A percentile compares a stretch with the other conserved stretches of the same genome.
These are phyloP conservation scores for Gortyna flavago DNA, from an alignment of 2,888 invertebrate species.

Conservation along the genomic window DNA sequence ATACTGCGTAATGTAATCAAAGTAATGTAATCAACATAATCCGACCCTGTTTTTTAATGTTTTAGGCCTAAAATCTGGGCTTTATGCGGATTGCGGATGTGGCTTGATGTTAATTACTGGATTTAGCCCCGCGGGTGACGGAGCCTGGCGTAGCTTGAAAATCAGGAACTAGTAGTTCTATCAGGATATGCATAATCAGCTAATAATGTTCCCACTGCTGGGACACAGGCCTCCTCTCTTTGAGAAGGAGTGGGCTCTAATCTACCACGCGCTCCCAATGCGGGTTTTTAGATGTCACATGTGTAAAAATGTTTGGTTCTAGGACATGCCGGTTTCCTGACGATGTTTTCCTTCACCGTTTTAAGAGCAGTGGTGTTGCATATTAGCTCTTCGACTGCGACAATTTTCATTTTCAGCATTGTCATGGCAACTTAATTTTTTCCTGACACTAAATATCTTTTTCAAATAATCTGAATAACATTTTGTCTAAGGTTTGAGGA, in stretches of 20 bases:
- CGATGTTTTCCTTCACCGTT: too few species aligned
- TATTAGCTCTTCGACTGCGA: too few species aligned
- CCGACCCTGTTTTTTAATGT: slow-evolving; percentile 13
- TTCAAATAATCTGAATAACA: neutral
- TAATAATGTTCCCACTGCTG: neutral
- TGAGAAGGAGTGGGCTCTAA: neutral
- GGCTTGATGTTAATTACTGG: neutral
- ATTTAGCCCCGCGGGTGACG: neutral
- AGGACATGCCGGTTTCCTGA: too few species aligned
- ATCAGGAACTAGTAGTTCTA: accelerated
- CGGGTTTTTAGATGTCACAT: neutral
- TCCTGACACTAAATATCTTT: neutral
- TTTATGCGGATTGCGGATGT: neutral
- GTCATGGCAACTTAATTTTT: too few species aligned
- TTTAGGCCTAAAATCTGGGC: slow-evolving; percentile 22
- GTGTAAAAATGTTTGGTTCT: neutral
- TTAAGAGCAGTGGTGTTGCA: too few species aligned
- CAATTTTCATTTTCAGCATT: neutral
- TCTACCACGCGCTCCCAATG: neutral
- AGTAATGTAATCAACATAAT: slow-evolving; percentile 18
- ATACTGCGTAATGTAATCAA: slow-evolving; percentile 16
- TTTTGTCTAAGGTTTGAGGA: neutral
- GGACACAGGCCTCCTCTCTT: neutral
- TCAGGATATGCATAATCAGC: neutral
- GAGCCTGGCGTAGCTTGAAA: neutral